Evolutionary conservation across 2,888 invertebrate genomes (phyloP), one percentile per base, ranked within the genome.

Genomic region (Hyposoter didymator): DNA sequence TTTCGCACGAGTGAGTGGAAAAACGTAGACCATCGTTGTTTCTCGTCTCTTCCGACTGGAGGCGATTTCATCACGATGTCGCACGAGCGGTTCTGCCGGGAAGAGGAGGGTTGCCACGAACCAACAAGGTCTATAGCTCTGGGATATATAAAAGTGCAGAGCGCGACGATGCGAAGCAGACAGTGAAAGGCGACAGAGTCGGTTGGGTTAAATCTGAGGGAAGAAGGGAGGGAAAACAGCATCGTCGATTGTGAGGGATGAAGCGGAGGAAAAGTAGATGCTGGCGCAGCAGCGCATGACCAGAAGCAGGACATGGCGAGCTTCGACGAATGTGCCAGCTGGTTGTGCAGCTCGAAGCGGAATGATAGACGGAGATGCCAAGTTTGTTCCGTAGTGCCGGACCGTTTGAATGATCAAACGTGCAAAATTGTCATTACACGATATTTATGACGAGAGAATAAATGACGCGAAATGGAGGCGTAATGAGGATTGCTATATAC

Each of bases 341-440:
- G 69, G 19, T 62, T 69, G 35, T 49, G 35, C 32, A 69, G 45
- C 19, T 45, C 39, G 69, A 69, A 78, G 78, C 28, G 59, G 39
- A 39, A 19, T 4, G 69, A 59, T 19, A 49, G 59, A 70, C 43
- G 28, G 66, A 52, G 52, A 66, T 19, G 43, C 22, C 17, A 19
- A 67, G 28, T 14, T 10, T 39, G 62, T 32, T 28, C 14, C 6
- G 52, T 10, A 39, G 52, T 28, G 28, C 43, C 35, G 7, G 62
- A 67, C 66, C 73, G 83, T 85, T 69, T 55, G 67, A 74, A 83
- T 83, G 83, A 85, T 83, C 78, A 85, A 85, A 83, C 67, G 76
- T 83, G 76, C 67, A 83, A 85, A 83, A 85, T 85, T 80, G 85
- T 85, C 83, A 85, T 85, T 85, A 83, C 62, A 55, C 66, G 64